Percentiles rank a stretch among this genome's conserved stretches.
These are phyloP conservation scores for Gopherus evgoodei DNA, from an alignment of 2,113 vertebrate genomes.

Conservation along the genomic window DNA sequence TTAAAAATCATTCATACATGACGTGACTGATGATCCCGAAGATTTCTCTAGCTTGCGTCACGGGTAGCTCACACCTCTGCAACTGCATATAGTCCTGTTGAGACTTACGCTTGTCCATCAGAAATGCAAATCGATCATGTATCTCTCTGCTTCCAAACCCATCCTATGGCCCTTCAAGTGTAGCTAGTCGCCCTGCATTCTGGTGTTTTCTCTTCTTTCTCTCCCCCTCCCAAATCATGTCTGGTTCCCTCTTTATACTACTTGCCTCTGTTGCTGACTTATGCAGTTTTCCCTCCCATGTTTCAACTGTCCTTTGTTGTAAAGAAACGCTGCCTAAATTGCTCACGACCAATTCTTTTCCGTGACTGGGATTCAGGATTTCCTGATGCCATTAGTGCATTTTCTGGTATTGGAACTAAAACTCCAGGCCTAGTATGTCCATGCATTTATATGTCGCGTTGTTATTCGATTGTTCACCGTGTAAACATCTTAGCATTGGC, in stretches of 20 bases:
- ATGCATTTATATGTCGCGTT: background rate
- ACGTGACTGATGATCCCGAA: fast-evolving
- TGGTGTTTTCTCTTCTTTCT: background rate
- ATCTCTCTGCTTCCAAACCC: background rate
- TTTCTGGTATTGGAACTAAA: background rate
- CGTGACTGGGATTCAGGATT: background rate
- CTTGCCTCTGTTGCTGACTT: background rate
- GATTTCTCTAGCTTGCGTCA: background rate
- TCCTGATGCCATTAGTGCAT: background rate
- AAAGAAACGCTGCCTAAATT: background rate
- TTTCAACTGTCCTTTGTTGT: background rate
- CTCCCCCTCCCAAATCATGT: background rate
- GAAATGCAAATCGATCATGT: fast-evolving
- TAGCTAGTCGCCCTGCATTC: background rate
- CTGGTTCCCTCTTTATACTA: background rate
- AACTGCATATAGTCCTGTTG: background rate
- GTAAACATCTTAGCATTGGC: background rate
- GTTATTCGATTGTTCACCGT: no score
- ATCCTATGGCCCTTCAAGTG: fast-evolving
- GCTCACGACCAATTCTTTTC: background rate
- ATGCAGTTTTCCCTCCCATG: background rate
- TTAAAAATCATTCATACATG: fast-evolving
- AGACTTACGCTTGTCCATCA: fast-evolving
- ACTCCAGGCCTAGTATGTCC: background rate
- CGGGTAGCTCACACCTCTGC: background rate